Evolutionary conservation across 1,140 invertebrate genomes (phyloP), one percentile per base, ranked within the genome.

Genomic region (Rhagoletis pomonella): DNA sequence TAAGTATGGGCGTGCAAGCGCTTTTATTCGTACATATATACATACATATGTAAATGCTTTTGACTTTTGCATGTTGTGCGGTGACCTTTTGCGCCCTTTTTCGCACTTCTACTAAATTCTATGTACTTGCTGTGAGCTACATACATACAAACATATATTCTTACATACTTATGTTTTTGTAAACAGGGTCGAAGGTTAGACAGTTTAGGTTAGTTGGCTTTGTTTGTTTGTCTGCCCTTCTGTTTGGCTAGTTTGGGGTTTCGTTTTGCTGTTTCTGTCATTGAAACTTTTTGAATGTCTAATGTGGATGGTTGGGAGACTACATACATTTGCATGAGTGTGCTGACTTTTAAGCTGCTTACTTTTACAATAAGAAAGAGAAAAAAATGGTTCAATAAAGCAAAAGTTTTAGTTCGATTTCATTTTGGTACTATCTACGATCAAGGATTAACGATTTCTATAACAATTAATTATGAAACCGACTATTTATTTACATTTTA

Each of bases 41-140:
- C 1, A 1, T 29, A 29, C 1, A 1, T 55, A 12, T 1, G 9
- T 58, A 81, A 81, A 81, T 55, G 47, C 47, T 50, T 81, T 58
- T 81, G 73, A 81, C 73, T 81, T 81, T 81, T 81, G 9, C 47
- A 81, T 81, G 50, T 58, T 81, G 17, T 19, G 14, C 12, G n/a
- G 44, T 81, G 73, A 81, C 73, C 73, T 81, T 81, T 81, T 81
- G 73, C 73, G 50, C 73, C 55, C 39, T 42, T 55, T 81, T 81
- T 81, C n/a, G 10, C 73, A 81, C 73, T 55, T 58, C 47, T 42
- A 81, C 44, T 81, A 81, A 81, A 81, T 81, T 47, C 73, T 12
- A 5, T 81, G 73, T 19, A 42, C 73, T 81, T 58, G 73, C 0
- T 81, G 73, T 55, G 47, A 19, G 47, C 14, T 17, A 12, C n/a